Evolutionary conservation across 2,888 invertebrate genomes (phyloP).

Genomic region (Harpagoxenus sublaevis): DNA sequence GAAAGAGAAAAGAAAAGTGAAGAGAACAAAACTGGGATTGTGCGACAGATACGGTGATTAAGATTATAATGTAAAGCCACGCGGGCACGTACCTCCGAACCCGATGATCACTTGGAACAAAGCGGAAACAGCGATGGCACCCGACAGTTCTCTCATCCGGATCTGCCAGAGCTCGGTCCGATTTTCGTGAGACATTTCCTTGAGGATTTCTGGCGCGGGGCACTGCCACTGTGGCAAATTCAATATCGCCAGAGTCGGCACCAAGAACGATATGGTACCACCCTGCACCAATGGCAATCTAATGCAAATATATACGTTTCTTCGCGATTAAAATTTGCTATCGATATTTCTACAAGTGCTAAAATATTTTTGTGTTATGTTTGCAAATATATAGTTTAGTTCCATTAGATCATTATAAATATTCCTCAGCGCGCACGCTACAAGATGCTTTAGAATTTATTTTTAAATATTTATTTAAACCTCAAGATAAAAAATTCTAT

Average conservation of each 20-base stretch:
- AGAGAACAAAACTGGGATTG: background rate
- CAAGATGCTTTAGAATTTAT: no score
- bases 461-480: no score
- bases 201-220: constrained; percentile 87
- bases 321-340: background rate
- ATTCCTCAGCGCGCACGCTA: no score
- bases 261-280: constrained; percentile 93
- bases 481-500: background rate
- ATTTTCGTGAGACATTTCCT: constrained; percentile 87
- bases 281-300: constrained; percentile 92
- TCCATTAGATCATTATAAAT: background rate
- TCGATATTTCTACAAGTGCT: background rate
- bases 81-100: constrained; percentile 78
- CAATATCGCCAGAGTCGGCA: constrained; percentile 92
- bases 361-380: background rate
- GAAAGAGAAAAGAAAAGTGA: background rate
- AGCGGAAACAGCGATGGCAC: constrained; percentile 93
- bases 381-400: background rate
- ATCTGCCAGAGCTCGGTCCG: constrained; percentile 90
- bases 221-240: constrained; percentile 91
- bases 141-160: constrained; percentile 93
- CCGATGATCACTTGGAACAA: constrained; percentile 92
- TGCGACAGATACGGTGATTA: background rate
- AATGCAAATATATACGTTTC: background rate
- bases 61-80: no score